Percentiles rank a stretch among this genome's conserved stretches.
phyloP scores from a whole-genome alignment of 2,797 vertebrate genomes.

The Yasuhikotakia modesta region DNA sequence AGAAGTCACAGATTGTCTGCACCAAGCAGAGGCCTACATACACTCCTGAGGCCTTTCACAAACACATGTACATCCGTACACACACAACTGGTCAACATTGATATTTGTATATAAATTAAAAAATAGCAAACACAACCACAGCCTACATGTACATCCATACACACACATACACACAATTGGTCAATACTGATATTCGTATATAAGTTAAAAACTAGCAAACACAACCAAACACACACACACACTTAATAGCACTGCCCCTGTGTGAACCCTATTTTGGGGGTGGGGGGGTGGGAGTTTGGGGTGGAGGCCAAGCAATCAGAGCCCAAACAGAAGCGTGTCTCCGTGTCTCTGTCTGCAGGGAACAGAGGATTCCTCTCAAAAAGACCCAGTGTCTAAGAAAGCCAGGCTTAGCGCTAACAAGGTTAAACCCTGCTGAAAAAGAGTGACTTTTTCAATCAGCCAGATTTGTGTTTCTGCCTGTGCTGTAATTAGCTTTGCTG shows the following conservation, averaged over 20 bases:
- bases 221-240: conserved; percentile 64
- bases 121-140: too few relatives aligned
- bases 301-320: conserved; percentile 56
- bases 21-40: conserved; percentile 67
- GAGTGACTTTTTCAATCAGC: conserved; percentile 96
- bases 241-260: conserved; percentile 73
- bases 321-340: conserved; percentile 81
- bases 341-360: conserved; percentile 74
- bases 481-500: conserved; percentile 97
- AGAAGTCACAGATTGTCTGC: conserved; percentile 78
- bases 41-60: conserved; percentile 62
- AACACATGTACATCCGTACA: conserved; percentile 43
- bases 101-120: too few relatives aligned
- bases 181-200: too few relatives aligned
- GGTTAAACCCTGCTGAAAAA: conserved; percentile 96
- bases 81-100: too few relatives aligned
- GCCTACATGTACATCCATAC: too few relatives aligned
- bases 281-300: conserved; percentile 37
- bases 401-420: conserved; percentile 97
- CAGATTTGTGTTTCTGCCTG: conserved; percentile 99
- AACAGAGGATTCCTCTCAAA: conserved; percentile 82
- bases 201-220: too few relatives aligned
- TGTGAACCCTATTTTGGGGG: conserved; percentile 73
- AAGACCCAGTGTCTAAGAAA: conserved; percentile 81
- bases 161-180: conserved; percentile 63